A percentile compares a stretch with the other conserved stretches of the same genome.
phyloP scores from a whole-genome alignment of 2,113 vertebrate genomes.

The Ochotona princeps region DNA sequence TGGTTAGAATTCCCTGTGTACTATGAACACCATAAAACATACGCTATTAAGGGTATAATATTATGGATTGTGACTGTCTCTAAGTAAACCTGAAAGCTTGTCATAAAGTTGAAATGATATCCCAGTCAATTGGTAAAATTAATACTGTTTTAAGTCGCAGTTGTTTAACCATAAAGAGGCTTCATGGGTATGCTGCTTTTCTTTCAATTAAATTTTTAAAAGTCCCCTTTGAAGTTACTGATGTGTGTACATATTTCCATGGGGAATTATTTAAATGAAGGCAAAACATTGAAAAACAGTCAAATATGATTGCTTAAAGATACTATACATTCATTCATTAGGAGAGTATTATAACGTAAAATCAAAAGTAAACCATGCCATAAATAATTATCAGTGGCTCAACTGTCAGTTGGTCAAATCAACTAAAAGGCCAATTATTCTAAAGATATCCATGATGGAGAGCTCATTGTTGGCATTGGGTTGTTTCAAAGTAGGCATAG shows the following conservation, averaged over 20 bases:
- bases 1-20: constrained; percentile 69
- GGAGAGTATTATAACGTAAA: constrained; percentile 80
- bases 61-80: constrained; percentile 72
- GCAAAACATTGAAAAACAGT: constrained; percentile 82
- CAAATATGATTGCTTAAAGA: constrained; percentile 80
- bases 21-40: constrained; percentile 75
- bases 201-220: constrained; percentile 87
- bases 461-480: constrained; percentile 84
- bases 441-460: constrained; percentile 90
- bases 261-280: constrained; percentile 89
- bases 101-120: constrained; percentile 87
- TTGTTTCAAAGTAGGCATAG: constrained; percentile 77
- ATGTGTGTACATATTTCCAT: constrained; percentile 82
- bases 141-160: constrained; percentile 86
- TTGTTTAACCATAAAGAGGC: constrained; percentile 82
- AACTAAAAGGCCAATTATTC: constrained; percentile 93
- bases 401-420: constrained; percentile 91
- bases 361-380: constrained; percentile 87
- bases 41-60: constrained; percentile 80
- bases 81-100: constrained; percentile 89
- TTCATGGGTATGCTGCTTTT: constrained; percentile 72
- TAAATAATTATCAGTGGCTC: constrained; percentile 88
- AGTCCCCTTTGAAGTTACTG: constrained; percentile 73
- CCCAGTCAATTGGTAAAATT: constrained; percentile 89
- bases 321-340: constrained; percentile 81